These are phyloP conservation scores for Sabatieria punctata DNA, from an alignment of 2,888 invertebrate species.

Conservation along the genomic window DNA sequence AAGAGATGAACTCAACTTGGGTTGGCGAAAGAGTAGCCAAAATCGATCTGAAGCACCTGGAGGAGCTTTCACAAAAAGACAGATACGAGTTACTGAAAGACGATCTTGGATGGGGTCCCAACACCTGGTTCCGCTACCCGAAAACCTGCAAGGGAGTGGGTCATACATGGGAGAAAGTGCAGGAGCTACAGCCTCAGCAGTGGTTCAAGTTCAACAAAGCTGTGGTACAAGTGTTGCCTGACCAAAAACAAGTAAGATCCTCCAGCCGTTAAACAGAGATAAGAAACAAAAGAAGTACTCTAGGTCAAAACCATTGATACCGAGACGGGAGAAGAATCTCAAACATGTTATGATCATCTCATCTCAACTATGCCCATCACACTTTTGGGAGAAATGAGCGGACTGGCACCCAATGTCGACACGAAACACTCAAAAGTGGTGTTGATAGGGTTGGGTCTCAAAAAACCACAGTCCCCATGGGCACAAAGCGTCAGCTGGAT, in stretches of 20 bases:
- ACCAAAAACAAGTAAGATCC: constrained; percentile 11
- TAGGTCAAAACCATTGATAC: neutral
- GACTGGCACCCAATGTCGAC: constrained; percentile 10
- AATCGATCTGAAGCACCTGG: constrained; percentile 12
- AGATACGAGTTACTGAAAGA: constrained; percentile 6
- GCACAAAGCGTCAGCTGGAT: constrained; percentile 12
- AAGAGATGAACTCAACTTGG: constrained; percentile 17
- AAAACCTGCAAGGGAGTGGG: constrained; percentile 15
- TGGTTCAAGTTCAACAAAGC: constrained; percentile 13
- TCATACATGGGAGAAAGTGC: constrained; percentile 16
- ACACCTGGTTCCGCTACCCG: constrained; percentile 14
- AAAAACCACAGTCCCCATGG: constrained; percentile 14
- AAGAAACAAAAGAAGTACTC: neutral
- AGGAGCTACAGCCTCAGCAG: constrained; percentile 11
- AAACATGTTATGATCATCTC: constrained; percentile 12
- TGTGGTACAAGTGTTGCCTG: constrained; percentile 13
- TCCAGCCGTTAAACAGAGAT: neutral
- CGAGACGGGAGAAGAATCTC: constrained; percentile 1
- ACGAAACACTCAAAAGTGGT: constrained; percentile 17
- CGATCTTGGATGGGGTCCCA: constrained; percentile 6
- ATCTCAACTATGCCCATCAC: constrained; percentile 21
- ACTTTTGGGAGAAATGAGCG: constrained; percentile 12
- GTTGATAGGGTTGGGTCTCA: constrained; percentile 17
- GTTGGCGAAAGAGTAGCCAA: constrained; percentile 19
- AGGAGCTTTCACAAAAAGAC: constrained; percentile 8